Conservation (phyloP, 2,113 vertebrate genomes). For the Gasterosteus nipponicus region DNA sequence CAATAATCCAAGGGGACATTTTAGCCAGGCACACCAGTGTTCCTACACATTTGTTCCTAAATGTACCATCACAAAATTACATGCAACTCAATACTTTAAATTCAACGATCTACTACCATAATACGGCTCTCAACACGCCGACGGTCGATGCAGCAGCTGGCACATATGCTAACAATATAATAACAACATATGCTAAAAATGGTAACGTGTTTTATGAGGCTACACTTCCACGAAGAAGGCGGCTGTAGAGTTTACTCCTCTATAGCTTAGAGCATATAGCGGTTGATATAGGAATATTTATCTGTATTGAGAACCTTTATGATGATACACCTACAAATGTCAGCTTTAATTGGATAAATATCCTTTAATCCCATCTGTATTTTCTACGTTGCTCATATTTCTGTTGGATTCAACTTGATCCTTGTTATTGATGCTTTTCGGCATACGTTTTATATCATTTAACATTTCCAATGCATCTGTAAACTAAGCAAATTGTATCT, state of each 20-base stretch:
- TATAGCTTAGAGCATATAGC: neutral
- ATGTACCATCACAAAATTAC: slow-evolving; percentile 2
- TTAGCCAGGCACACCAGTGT: neutral
- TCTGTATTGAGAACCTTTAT: neutral
- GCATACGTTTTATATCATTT: neutral
- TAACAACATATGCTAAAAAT: neutral
- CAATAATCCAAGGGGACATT: slow-evolving; percentile 38
- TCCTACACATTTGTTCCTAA: neutral
- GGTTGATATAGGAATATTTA: neutral
- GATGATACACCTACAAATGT: neutral
- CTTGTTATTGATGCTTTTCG: neutral
- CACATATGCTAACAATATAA: neutral
- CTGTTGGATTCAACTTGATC: neutral
- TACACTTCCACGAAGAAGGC: neutral
- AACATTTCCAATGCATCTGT: neutral
- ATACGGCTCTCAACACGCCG: neutral
- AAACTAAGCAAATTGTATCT: neutral
- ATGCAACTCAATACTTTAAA: neutral
- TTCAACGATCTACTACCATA: neutral
- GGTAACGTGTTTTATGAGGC: neutral
- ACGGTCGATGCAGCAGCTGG: neutral
- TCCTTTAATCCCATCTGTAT: neutral
- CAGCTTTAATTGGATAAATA: neutral
- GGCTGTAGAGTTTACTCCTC: too few relatives aligned
- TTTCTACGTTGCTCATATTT: neutral